Evolutionary conservation across 2,113 vertebrate species (phyloP).

Genomic region (Leptobrachium leishanense): DNA sequence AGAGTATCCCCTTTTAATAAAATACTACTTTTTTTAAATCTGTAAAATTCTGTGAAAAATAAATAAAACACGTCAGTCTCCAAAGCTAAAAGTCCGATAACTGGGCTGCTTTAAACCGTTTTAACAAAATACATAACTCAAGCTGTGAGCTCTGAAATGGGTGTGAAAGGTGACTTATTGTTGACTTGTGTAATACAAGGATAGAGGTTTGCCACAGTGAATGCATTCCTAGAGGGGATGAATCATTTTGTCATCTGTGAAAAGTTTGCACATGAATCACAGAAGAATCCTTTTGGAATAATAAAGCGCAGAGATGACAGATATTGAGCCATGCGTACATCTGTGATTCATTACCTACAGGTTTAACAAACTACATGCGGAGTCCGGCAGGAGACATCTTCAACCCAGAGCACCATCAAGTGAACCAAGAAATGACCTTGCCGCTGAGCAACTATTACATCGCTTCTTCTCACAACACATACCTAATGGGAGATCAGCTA

Average conservation of each 20-base stretch:
- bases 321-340: conserved; percentile 17
- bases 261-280: conserved; percentile 44
- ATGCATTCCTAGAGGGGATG: conserved; percentile 12
- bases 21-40: too few species aligned
- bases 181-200: conserved; percentile 9
- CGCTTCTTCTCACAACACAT: conserved; percentile 97
- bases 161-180: too few species aligned
- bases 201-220: conserved; percentile 1
- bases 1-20: too few species aligned
- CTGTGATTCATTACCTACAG: conserved; percentile 61
- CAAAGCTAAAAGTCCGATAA: too few species aligned
- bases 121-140: too few species aligned
- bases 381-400: conserved; percentile 93
- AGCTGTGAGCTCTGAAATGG: too few species aligned
- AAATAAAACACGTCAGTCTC: too few species aligned
- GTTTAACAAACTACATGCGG: conserved; percentile 92
- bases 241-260: conserved; percentile 38
- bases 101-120: too few species aligned
- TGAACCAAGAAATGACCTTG: conserved; percentile 90
- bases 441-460: conserved; percentile 93
- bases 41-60: too few species aligned
- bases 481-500: conserved; percentile 96
- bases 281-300: conserved; percentile 3
- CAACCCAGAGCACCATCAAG: conserved; percentile 83
- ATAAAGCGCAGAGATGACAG: conserved; percentile 21